Conservation (phyloP, 1,140 invertebrate species). For the Sycophaga agraensis region DNA sequence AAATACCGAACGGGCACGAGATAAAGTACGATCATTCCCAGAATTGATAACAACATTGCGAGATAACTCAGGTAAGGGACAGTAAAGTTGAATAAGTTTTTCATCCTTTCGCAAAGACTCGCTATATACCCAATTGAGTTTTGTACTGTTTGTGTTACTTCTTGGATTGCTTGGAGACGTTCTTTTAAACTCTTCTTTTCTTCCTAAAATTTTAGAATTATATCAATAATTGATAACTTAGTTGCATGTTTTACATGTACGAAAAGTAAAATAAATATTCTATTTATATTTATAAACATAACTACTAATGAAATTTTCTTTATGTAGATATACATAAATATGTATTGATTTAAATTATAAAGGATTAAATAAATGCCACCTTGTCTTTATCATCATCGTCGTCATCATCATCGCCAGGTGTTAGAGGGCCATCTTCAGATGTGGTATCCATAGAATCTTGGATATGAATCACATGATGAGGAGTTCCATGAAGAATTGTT, state of each 20-base stretch:
- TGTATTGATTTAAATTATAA: too few relatives aligned
- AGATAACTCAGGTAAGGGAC: slow-evolving; percentile 95
- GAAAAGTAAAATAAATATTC: background rate
- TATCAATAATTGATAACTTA: background rate
- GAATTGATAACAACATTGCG: slow-evolving; percentile 75
- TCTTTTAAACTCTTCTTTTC: slow-evolving; percentile 96
- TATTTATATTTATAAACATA: background rate
- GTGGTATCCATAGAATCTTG: slow-evolving; percentile 38
- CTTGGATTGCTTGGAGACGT: slow-evolving; percentile 90
- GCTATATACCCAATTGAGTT: slow-evolving; percentile 92
- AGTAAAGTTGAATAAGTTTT: slow-evolving; percentile 97
- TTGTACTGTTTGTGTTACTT: slow-evolving; percentile 92
- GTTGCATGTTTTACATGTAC: background rate
- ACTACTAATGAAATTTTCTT: background rate
- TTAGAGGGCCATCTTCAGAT: slow-evolving; percentile 46
- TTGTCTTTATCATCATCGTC: slow-evolving; percentile 81
- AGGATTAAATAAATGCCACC: slow-evolving; percentile 47
- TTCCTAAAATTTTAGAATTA: slow-evolving; percentile 62
- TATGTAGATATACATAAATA: too few relatives aligned
- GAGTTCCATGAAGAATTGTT: slow-evolving; percentile 46
- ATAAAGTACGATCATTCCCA: slow-evolving; percentile 81
- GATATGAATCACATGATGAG: slow-evolving; percentile 43
- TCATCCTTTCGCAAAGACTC: slow-evolving; percentile 86
- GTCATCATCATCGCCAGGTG: slow-evolving; percentile 78
- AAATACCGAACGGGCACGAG: slow-evolving; percentile 88